Evolutionary conservation across 2,113 vertebrate species (phyloP).

Genomic region (Ovibos moschatus): DNA sequence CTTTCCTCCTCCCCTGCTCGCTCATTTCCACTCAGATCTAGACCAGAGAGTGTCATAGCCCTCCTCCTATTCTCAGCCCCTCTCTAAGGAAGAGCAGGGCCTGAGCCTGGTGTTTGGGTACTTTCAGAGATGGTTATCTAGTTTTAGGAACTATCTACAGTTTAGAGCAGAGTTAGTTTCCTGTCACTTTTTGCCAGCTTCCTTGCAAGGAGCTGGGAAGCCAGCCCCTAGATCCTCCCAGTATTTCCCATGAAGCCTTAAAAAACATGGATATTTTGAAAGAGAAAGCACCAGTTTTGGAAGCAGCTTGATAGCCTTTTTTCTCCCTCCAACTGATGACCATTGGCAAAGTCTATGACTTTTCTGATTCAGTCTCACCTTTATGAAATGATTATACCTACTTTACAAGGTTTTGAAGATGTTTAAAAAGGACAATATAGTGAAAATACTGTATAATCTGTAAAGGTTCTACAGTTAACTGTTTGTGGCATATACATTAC

Average conservation of each 20-base stretch:
- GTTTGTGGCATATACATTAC: not conserved
- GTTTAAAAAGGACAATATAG: not conserved
- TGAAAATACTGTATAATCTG: conserved; percentile 16
- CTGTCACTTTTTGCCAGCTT: conserved; percentile 3
- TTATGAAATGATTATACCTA: not conserved
- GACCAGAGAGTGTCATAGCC: not conserved
- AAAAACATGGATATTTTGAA: not conserved
- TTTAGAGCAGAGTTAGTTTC: not conserved
- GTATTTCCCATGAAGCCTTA: conserved; percentile 20
- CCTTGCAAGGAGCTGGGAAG: not conserved
- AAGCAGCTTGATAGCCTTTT: not conserved
- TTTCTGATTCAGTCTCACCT: not conserved
- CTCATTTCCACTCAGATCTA: not conserved
- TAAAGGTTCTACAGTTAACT: not conserved
- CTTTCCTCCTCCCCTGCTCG: not conserved
- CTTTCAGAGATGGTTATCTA: not conserved
- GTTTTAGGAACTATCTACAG: not conserved
- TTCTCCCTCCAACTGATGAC: not conserved
- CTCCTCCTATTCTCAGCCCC: not conserved
- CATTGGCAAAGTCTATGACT: not conserved
- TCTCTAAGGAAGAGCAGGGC: not conserved
- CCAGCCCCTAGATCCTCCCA: not conserved
- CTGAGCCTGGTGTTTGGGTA: not conserved
- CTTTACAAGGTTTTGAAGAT: not conserved
- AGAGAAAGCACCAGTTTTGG: not conserved